Base-by-base conservation (phyloP, 2,113 vertebrate genomes). In the Todiramphus chloris region DNA sequence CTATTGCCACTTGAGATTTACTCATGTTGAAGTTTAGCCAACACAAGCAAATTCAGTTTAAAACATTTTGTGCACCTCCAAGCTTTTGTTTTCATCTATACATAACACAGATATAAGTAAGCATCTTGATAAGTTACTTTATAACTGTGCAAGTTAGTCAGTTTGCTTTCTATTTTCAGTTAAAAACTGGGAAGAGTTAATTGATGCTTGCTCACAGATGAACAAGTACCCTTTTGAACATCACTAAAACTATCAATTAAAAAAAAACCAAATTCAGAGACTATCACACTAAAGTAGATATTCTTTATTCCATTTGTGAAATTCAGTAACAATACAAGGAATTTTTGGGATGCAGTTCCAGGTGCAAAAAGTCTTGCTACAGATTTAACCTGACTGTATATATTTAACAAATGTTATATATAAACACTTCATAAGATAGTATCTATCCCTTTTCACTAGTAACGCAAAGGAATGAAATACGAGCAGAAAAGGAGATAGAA, bases 201-300 rank as follows among this genome's bases (percentile, higher is more conserved):
- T 30, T 64, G 92, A 90, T 37, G 37, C 24, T 41, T 89, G 46
- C 35, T 93, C 77, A 81, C 83, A 94, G 64, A 63, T 35, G 20
- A 39, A 62, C 67, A n/a, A 50, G 28, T 48, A 64, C 28, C 48
- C 37, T 94, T 92, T 77, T 58, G 70, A 58, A 46, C 37, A 53
- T 44, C 31, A 48, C 64, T 94, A 77, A 56, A 80, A 21, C 37
- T 70, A 53, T 56, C 35, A 85, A 70, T 63, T 46, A 6, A 39
- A 39, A 63, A 63, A 27, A 28, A 51, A 66, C 4, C 7, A 72
- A 86, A 76, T n/a, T 68, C 33, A 60, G 44, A 75, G 13, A 53
- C 11, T 53, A 24, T 86, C 76, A 94, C 81, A 70, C n/a, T 58
- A 78, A 83, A 87, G 66, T 77, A 96, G 90, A 86, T 76, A 91